These are phyloP conservation scores for Hydriomena furcata DNA, from an alignment of 2,888 invertebrate genomes.

Conservation along the genomic window DNA sequence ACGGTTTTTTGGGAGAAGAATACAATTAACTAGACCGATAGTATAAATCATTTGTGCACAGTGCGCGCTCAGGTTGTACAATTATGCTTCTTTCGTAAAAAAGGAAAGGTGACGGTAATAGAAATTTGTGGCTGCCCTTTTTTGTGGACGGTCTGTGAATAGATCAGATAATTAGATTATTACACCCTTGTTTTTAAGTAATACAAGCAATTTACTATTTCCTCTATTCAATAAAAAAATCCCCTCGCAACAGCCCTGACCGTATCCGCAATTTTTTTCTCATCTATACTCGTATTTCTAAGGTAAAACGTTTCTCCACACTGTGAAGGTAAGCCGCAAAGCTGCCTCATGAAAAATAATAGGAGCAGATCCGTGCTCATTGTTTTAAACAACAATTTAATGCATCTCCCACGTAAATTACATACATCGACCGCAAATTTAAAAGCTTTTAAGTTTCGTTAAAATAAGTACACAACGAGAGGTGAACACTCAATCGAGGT, in stretches of 20 bases:
- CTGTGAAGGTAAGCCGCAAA: slow-evolving; percentile 16
- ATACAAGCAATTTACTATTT: slow-evolving; percentile 28
- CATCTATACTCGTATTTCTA: neutral
- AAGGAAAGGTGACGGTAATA: slow-evolving; percentile 61
- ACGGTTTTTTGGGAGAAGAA: slow-evolving; percentile 76
- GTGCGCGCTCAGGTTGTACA: slow-evolving; percentile 74
- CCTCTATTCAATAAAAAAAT: slow-evolving; percentile 20
- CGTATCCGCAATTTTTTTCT: slow-evolving; percentile 27
- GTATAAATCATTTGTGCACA: slow-evolving; percentile 71
- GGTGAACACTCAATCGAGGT: slow-evolving; percentile 71
- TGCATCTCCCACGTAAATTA: slow-evolving; percentile 53
- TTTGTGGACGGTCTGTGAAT: slow-evolving; percentile 48
- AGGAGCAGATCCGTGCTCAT: slow-evolving; percentile 44
- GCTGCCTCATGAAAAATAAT: slow-evolving; percentile 35
- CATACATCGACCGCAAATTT: slow-evolving; percentile 54
- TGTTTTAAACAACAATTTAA: slow-evolving; percentile 64
- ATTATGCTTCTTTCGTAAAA: slow-evolving; percentile 66
- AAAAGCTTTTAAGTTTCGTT: slow-evolving; percentile 58
- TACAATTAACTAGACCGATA: slow-evolving; percentile 78
- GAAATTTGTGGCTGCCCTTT: slow-evolving; percentile 53
- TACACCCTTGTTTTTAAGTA: slow-evolving; percentile 42
- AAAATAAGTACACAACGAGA: slow-evolving; percentile 49
- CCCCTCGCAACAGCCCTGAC: slow-evolving; percentile 7
- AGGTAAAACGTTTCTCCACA: slow-evolving; percentile 10
- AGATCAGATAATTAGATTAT: slow-evolving; percentile 59